Base-by-base conservation (phyloP, 2,888 invertebrate genomes). In the Yponomeuta sedellus region DNA sequence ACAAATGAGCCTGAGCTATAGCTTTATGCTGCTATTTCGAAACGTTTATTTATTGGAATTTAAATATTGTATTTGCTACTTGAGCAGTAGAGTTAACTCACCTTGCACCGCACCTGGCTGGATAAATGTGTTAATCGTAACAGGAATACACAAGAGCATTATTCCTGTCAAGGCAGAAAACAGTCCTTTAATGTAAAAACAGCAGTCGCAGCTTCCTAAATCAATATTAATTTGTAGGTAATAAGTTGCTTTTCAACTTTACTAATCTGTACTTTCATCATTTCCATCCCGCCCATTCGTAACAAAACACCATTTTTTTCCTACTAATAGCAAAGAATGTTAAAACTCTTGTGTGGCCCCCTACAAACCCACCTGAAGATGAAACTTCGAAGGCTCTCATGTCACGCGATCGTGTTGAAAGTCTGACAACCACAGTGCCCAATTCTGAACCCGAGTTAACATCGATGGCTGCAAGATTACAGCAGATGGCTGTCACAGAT, bases 281-380 rank as follows among this genome's bases (percentile, higher is more conserved):
- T 83, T 85, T 83, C 72, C 74, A 74, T 77, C 79, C 77, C 75
- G 78, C 79, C 79, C 79, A 74, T 71, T 77, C 72, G 70, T 76
- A 75, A 78, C 77, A 75, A 71, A 59, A 28, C 70, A 77, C 77
- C 73, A 74, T 75, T 73, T 74, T 73, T 74, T 78, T 77, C 73
- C 73, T 71, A 74, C 80, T 85, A 86, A 87, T 76, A 92, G 92
- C 79, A 74, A 86, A 88, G 84, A 89, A 81, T 79, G 81, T 89
- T 68, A 92, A 90, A 86, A 91, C 88, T 78, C 81, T 92, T 76
- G 89, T 91, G 79, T 92, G 92, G 92, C 92, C 92, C 81, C 89
- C 89, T 73, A 86, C 85, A 70, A 88, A 86, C 75, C 85, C 85
- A 67, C 80, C 85, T 67, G 88, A 89, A 77, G 88, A 88, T 77